These are phyloP conservation scores for Portunus trituberculatus DNA, from an alignment of 1,140 invertebrate genomes.

Conservation along the genomic window DNA sequence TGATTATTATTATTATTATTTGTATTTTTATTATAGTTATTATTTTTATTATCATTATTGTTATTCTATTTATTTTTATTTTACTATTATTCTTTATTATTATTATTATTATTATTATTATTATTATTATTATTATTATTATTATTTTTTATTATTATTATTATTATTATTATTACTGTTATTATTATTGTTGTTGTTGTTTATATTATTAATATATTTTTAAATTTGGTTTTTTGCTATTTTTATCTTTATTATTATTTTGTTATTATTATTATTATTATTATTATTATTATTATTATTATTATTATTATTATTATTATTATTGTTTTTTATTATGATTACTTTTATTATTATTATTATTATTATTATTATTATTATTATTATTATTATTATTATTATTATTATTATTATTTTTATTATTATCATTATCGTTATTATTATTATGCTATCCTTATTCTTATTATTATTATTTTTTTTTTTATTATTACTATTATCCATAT, in stretches of 20 bases:
- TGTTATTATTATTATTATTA: conserved; percentile 22
- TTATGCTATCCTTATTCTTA: neutral
- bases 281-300: conserved; percentile 30
- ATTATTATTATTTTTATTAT: conserved; percentile 25
- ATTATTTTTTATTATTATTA: too few species aligned
- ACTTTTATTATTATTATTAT: neutral
- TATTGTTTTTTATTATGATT: too few species aligned
- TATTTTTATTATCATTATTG: too few species aligned
- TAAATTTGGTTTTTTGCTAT: neutral
- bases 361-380: conserved; percentile 28
- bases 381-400: conserved; percentile 16
- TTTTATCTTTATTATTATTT: neutral
- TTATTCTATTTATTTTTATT: too few species aligned
- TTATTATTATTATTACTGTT: too few species aligned
- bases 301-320: conserved; percentile 29
- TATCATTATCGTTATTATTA: conserved; percentile 23
- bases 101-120: too few species aligned
- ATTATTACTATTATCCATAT: neutral
- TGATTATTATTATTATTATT: too few species aligned
- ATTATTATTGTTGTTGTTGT: too few species aligned
- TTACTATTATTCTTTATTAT: too few species aligned
- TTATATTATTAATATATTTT: too few species aligned
- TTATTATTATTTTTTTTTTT: conserved; percentile 14
- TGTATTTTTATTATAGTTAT: too few species aligned
- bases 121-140: too few species aligned